Evolutionary conservation across 1,140 invertebrate genomes (phyloP).

Genomic region (Druon quercuslanigerum): DNA sequence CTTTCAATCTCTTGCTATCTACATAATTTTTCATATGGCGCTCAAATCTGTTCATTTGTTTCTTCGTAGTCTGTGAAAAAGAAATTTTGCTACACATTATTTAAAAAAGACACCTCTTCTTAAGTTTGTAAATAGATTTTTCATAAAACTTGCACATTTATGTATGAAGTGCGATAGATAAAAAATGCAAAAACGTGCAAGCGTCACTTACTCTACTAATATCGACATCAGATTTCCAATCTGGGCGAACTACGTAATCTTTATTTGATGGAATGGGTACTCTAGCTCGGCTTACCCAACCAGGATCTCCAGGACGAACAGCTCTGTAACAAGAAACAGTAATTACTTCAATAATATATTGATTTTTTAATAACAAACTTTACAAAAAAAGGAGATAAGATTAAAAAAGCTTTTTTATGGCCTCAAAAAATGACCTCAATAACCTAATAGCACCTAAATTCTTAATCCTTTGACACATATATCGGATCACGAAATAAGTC

Average conservation of each 20-base stretch:
- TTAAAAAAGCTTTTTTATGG: too few species aligned
- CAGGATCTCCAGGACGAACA: conserved; percentile 93
- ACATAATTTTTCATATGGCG: conserved; percentile 93
- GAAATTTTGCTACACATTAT: too few species aligned
- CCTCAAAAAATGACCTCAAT: too few species aligned
- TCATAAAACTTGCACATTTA: too few species aligned
- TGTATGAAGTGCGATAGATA: too few species aligned
- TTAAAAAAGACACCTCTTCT: too few species aligned
- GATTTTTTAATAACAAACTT: not conserved
- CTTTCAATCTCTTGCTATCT: conserved; percentile 88
- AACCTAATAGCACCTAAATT: too few species aligned
- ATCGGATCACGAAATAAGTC: too few species aligned
- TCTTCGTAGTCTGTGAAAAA: conserved; percentile 82
- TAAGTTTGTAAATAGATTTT: too few species aligned
- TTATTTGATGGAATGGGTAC: conserved; percentile 97
- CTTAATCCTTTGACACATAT: too few species aligned
- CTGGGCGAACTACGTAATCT: conserved; percentile 96
- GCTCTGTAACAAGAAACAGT: conserved; percentile 65
- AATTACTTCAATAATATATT: conserved; percentile 5
- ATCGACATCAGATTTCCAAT: conserved; percentile 91
- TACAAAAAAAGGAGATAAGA: too few species aligned
- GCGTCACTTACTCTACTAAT: conserved; percentile 82
- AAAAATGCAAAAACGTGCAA: conserved; percentile 40
- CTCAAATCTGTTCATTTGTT: conserved; percentile 90
- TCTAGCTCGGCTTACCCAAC: conserved; percentile 95